Evolutionary conservation across 2,888 invertebrate genomes (phyloP).

Genomic region (Agonum fuliginosum): DNA sequence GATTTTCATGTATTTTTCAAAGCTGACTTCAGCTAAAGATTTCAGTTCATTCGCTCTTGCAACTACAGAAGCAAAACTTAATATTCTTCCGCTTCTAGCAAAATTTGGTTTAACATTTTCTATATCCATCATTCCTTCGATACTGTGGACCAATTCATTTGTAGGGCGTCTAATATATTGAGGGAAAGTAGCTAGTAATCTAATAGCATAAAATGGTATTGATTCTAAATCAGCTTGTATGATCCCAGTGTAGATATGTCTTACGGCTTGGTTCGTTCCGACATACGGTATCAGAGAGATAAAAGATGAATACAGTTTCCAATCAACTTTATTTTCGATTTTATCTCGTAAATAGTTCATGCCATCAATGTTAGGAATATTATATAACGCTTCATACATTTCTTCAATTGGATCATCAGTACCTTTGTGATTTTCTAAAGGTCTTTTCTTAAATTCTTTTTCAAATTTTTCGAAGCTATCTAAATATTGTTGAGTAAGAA

Average conservation of each 20-base stretch:
- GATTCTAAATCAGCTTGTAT: not conserved
- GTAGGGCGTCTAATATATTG: not conserved
- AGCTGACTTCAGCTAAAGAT: not conserved
- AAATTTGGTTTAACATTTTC: not conserved
- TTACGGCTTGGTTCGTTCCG: not conserved
- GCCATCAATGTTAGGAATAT: not conserved
- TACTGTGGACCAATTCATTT: not conserved
- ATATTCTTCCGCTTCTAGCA: not conserved
- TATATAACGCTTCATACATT: not conserved
- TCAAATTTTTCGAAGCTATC: not conserved
- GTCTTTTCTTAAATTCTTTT: not conserved
- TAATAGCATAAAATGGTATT: not conserved
- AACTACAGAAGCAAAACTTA: conserved; percentile 14
- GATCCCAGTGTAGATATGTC: not conserved
- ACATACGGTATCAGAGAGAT: not conserved
- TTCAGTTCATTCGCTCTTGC: not conserved
- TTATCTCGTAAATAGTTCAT: not conserved
- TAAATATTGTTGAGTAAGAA: not conserved
- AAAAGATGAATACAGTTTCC: not conserved
- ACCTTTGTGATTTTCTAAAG: not conserved
- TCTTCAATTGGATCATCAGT: not conserved
- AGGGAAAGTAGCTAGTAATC: not conserved
- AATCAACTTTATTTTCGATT: not conserved
- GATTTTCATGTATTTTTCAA: not conserved
- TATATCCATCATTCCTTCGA: not conserved